Base-by-base conservation (phyloP, 2,797 vertebrate species). In the Myotis pilosus region DNA sequence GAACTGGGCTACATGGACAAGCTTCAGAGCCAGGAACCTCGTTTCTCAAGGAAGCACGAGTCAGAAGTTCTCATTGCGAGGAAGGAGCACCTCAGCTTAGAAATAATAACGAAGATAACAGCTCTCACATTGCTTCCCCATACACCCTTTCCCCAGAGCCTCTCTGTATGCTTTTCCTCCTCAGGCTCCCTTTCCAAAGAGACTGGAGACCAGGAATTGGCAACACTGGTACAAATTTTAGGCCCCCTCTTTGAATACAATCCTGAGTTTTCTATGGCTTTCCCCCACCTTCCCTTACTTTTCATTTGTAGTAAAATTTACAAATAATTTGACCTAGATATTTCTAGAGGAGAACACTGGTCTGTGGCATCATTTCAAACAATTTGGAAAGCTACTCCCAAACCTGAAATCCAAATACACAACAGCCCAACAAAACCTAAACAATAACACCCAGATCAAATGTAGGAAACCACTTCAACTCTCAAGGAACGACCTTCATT, bases 221-320 rank as follows among this genome's bases (percentile, higher is more conserved):
- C n/a, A 72, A 72, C 28, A 28, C 17, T 33, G n/a, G 5, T n/a
- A 69, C 0, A 81, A 22, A 80, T 68, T 66, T 91, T 41, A 60
- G 74, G 78, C 71, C 8, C n/a, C 83, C 17, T 84, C 36, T 57
- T 81, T 92, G 41, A 81, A 84, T n/a, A 36, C 22, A 92, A 12
- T 64, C 17, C n/a, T 36, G 41, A 69, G 47, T 87, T 91, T 64
- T 88, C 69, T 57, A 72, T 28, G n/a, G 38, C 33, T 33, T 19
- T 4, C 5, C 8, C 11, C 49, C 22, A 49, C 28, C 20, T 62
- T n/a, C 49, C 36, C 62, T 87, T 75, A 51, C 53, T 93, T 80
- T 92, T 53, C 38, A 88, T 17, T 86, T 85, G 68, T 7, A 79
- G 51, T 66, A 60, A 88, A 74, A 82, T 87, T 75, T 89, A 90